Evolutionary conservation across 2,797 vertebrate species (phyloP).

Genomic region (Eulemur albifrons): DNA sequence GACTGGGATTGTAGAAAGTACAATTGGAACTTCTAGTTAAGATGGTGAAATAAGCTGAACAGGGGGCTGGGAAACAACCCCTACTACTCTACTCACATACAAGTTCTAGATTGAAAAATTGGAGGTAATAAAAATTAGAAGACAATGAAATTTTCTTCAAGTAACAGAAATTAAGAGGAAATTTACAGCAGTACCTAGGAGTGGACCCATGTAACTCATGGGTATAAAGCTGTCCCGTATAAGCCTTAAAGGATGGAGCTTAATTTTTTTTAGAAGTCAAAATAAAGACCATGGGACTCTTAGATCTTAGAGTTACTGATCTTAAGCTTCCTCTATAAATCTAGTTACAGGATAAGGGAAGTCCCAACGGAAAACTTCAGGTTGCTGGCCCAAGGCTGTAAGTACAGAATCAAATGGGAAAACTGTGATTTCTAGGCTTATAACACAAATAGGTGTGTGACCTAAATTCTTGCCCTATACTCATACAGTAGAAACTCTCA

Average conservation of each 20-base stretch:
- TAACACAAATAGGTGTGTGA: neutral
- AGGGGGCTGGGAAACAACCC: neutral
- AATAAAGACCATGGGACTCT: neutral
- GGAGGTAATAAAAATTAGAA: neutral
- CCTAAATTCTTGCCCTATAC: neutral
- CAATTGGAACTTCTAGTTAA: neutral
- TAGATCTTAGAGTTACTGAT: neutral
- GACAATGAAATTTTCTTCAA: neutral
- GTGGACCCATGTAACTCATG: neutral
- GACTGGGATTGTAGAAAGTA: neutral
- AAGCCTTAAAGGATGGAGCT: neutral
- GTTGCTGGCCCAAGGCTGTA: neutral
- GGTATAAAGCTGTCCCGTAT: neutral
- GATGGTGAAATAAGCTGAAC: neutral
- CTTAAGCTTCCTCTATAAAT: neutral
- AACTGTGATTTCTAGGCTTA: neutral
- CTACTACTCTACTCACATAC: neutral
- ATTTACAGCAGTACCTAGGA: neutral
- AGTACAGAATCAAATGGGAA: neutral
- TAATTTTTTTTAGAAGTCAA: neutral
- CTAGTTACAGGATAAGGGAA: neutral
- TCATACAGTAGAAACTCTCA: neutral
- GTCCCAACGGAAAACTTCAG: neutral
- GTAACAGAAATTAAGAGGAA: neutral
- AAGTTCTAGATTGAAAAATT: neutral